A percentile compares a stretch with the other conserved stretches of the same genome.
Evolutionary conservation across 2,888 invertebrate species (phyloP).

Genomic region (Tribolium freemani): DNA sequence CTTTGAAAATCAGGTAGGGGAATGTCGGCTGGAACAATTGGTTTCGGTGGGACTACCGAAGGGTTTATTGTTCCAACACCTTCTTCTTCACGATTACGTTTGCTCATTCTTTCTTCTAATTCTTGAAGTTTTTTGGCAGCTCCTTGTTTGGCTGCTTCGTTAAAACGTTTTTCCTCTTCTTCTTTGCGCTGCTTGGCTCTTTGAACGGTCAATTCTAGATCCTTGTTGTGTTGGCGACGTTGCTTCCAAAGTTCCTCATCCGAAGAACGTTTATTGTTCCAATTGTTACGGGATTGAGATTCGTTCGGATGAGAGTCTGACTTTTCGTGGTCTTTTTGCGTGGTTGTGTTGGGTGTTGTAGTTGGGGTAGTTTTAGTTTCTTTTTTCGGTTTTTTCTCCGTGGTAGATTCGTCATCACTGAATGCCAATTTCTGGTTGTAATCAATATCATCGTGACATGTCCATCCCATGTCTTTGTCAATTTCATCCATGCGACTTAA

Average conservation of each 20-base stretch:
- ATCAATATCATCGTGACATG: slow-evolving; percentile 92
- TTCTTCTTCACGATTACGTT: slow-evolving; percentile 72
- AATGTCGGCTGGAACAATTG: slow-evolving; percentile 67
- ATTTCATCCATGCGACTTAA: slow-evolving; percentile 93
- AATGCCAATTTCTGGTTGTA: slow-evolving; percentile 95
- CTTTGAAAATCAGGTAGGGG: slow-evolving; percentile 72
- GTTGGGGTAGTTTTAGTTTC: slow-evolving; percentile 6
- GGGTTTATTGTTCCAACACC: slow-evolving; percentile 67
- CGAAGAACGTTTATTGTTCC: slow-evolving; percentile 60
- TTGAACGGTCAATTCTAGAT: slow-evolving; percentile 84
- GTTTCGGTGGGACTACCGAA: slow-evolving; percentile 64
- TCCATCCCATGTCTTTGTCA: slow-evolving; percentile 92
- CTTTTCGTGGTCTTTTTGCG: slow-evolving; percentile 58
- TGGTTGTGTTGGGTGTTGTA: slow-evolving; percentile 41
- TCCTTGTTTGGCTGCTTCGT: slow-evolving; percentile 72
- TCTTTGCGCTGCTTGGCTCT: slow-evolving; percentile 88
- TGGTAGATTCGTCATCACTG: slow-evolving; percentile 87
- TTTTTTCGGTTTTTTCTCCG: slow-evolving; percentile 44
- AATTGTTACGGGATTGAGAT: slow-evolving; percentile 40
- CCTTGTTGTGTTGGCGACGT: slow-evolving; percentile 78
- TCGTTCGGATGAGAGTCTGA: slow-evolving; percentile 50
- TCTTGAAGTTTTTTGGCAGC: slow-evolving; percentile 79
- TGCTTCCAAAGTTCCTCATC: slow-evolving; percentile 80
- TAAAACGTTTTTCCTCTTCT: slow-evolving; percentile 87
- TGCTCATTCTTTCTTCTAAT: slow-evolving; percentile 76